Base-by-base conservation (phyloP, 2,113 vertebrate species). In the Ranitomeya variabilis region DNA sequence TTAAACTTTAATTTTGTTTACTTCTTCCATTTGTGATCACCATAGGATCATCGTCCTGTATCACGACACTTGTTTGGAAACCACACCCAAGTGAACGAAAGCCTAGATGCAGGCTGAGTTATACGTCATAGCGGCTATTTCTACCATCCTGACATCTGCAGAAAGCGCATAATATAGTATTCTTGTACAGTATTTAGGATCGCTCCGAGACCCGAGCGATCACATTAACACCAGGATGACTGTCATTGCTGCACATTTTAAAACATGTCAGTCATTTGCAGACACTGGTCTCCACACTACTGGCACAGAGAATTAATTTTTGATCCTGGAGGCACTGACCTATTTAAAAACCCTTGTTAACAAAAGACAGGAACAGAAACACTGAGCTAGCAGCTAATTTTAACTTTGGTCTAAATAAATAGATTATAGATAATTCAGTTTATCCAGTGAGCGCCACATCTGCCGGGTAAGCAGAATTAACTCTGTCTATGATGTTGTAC, bases 261-360 rank as follows among this genome's bases (percentile, higher is more conserved):
- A 69, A 55, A 84, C 64, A 26, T 55, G 64, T 71, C 64, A 84
- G 82, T 83, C 81, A 83, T 19, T 18, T 6, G 19, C 51, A 52
- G 59, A 26, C 81, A 45, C 62, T 37, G 80, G 19, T 19, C 57
- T 16, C 55, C 14, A 31, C 66, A 55, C 51, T 16, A 67, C 81
- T 83, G 81, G 62, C 23, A 54, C 37, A 71, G 64, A 69, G 62
- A 83, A 83, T 54, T 67, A 69, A 67, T n/a, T 84, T 31, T 54
- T 69, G 59, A 69, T 83, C 62, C 59, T 69, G 51, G 81, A 69
- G 62, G 59, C 81, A 69, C 9, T 83, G 62, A 83, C 81, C 81
- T 55, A 84, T 26, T 69, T 84, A 54, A 21, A 51, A 52, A 4
- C 26, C 31, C 71, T 74, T 51, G 71, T 74, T 55, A 55, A 54